Evolutionary conservation across 2,888 invertebrate species (phyloP).

Genomic region (Aspidiotus rigidus): DNA sequence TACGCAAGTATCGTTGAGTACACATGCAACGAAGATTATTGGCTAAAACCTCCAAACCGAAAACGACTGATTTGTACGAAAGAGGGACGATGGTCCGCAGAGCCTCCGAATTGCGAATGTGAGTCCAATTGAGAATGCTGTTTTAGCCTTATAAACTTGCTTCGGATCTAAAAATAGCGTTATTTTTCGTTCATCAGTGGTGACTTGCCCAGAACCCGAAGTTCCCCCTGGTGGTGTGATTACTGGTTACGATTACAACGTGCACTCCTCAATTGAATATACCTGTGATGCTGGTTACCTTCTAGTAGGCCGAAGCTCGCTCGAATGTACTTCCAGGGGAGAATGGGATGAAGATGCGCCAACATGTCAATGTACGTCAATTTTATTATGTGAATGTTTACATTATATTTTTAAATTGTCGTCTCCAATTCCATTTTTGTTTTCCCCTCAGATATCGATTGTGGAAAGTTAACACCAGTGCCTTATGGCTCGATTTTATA

Average conservation of each 20-base stretch:
- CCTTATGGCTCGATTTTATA: conserved; percentile 69
- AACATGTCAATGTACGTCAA: conserved; percentile 66
- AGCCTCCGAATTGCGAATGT: conserved; percentile 78
- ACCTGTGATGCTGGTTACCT: conserved; percentile 78
- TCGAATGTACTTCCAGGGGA: conserved; percentile 64
- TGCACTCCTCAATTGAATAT: conserved; percentile 77
- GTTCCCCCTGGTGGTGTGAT: conserved; percentile 78
- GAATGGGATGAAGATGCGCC: conserved; percentile 78
- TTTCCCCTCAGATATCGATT: conserved; percentile 65
- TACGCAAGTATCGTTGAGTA: conserved; percentile 71
- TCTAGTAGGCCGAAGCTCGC: conserved; percentile 60
- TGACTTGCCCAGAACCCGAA: conserved; percentile 76
- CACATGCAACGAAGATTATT: conserved; percentile 70
- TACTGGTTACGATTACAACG: conserved; percentile 79
- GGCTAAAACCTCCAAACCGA: conserved; percentile 62
- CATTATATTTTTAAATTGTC: background rate
- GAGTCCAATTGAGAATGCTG: conserved; percentile 42
- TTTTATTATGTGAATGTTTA: background rate
- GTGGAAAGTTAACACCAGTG: conserved; percentile 71
- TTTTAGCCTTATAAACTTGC: too few species aligned
- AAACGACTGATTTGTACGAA: conserved; percentile 61
- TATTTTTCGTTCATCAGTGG: conserved; percentile 50
- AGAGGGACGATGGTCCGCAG: conserved; percentile 79
- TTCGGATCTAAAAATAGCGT: background rate
- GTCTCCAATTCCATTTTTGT: background rate